Evolutionary conservation across 2,113 vertebrate species (phyloP).

Genomic region (Syngnathus typhle): DNA sequence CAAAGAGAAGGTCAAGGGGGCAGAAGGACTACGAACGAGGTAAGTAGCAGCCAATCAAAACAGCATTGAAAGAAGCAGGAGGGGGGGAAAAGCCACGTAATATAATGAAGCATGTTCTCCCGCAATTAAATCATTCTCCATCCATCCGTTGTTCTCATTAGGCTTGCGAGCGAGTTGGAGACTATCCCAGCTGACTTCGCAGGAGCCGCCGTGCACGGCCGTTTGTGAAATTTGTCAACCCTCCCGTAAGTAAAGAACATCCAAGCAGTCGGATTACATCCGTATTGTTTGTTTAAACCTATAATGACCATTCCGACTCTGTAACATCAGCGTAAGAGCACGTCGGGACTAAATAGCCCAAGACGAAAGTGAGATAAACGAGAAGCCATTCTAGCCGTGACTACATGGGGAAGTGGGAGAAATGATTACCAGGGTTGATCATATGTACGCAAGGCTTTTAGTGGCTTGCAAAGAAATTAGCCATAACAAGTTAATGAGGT

Average conservation of each 20-base stretch:
- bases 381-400: not conserved
- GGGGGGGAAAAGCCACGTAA: not conserved
- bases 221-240: too few relatives aligned
- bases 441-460: not conserved
- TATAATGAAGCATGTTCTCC: not conserved
- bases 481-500: constrained; percentile 1
- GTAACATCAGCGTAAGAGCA: not conserved
- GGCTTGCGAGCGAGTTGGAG: not conserved
- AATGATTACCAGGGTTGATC: not conserved
- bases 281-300: too few relatives aligned
- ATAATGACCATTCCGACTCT: not conserved
- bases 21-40: constrained; percentile 9
- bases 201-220: too few relatives aligned
- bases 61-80: not conserved
- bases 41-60: constrained; percentile 13
- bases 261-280: too few relatives aligned
- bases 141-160: not conserved
- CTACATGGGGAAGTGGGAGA: not conserved
- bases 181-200: too few relatives aligned
- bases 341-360: not conserved
- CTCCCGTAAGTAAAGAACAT: too few relatives aligned
- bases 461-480: not conserved
- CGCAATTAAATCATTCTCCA: not conserved
- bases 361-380: not conserved
- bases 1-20: constrained; percentile 16